Evolutionary conservation across 2,113 vertebrate genomes (phyloP).

Genomic region (Mirza zaza): DNA sequence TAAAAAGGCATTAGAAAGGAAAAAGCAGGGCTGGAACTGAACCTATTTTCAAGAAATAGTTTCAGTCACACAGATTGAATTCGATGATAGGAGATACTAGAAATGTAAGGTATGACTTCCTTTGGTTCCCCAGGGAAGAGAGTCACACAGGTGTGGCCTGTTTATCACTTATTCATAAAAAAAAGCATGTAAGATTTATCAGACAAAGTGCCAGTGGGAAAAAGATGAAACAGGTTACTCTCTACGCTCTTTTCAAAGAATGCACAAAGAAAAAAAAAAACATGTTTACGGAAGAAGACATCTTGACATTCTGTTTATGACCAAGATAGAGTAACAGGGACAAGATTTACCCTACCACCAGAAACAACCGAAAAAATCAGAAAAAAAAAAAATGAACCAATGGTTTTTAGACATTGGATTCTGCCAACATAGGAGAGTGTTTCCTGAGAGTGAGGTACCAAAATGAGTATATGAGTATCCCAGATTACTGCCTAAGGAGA

Average conservation of each 20-base stretch:
- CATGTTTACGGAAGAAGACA: neutral
- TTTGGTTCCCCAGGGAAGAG: conserved; percentile 41
- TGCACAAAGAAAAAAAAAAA: neutral
- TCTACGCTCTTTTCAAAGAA: neutral
- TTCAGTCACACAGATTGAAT: conserved; percentile 49
- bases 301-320: neutral
- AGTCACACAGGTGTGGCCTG: conserved; percentile 42
- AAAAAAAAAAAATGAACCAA: neutral
- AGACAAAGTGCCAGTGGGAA: neutral
- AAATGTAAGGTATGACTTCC: neutral
- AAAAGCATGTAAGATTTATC: conserved; percentile 17
- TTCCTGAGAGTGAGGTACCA: neutral
- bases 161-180: conserved; percentile 44
- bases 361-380: neutral
- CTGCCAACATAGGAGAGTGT: neutral
- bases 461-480: rapidly evolving
- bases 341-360: neutral
- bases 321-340: neutral
- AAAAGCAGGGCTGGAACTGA: neutral
- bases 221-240: neutral
- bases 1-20: neutral
- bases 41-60: neutral
- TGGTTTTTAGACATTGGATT: neutral
- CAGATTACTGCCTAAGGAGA: neutral
- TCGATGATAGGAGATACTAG: conserved; percentile 19